Conservation (phyloP, 2,888 invertebrate species). For the Aplocera efformata region DNA sequence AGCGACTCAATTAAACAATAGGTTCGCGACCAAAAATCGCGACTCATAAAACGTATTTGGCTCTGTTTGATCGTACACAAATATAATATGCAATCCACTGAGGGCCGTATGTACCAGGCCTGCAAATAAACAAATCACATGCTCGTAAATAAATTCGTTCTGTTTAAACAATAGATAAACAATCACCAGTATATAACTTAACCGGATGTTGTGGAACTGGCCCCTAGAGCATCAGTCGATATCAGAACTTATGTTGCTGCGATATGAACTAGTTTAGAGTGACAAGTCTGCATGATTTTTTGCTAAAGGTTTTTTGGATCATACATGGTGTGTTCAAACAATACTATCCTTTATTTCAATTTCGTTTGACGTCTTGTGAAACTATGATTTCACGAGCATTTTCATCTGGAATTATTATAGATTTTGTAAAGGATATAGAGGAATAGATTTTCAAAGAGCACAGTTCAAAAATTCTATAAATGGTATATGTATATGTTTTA, state of each 20-base stretch:
- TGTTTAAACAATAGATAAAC: constrained; percentile 7
- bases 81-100: constrained; percentile 22
- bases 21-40: constrained; percentile 13
- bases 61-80: constrained; percentile 10
- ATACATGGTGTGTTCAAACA: not conserved
- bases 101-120: constrained; percentile 12
- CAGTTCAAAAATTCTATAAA: too few relatives aligned
- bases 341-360: constrained; percentile 3
- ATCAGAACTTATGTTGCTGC: not conserved
- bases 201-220: not conserved
- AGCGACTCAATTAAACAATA: too few relatives aligned
- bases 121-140: constrained; percentile 25
- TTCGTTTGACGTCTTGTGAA: constrained; percentile 1
- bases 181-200: not conserved
- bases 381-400: not conserved
- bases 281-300: too few relatives aligned
- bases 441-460: too few relatives aligned
- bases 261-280: too few relatives aligned
- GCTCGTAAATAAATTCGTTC: constrained; percentile 14
- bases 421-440: too few relatives aligned
- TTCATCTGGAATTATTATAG: too few relatives aligned
- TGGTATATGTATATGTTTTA: too few relatives aligned
- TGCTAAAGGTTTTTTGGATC: not conserved
- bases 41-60: not conserved
- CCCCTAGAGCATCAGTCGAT: not conserved